Evolutionary conservation across 2,888 invertebrate species (phyloP), one percentile per base, ranked within the genome.

Genomic region (Dastarcus helophoroides): DNA sequence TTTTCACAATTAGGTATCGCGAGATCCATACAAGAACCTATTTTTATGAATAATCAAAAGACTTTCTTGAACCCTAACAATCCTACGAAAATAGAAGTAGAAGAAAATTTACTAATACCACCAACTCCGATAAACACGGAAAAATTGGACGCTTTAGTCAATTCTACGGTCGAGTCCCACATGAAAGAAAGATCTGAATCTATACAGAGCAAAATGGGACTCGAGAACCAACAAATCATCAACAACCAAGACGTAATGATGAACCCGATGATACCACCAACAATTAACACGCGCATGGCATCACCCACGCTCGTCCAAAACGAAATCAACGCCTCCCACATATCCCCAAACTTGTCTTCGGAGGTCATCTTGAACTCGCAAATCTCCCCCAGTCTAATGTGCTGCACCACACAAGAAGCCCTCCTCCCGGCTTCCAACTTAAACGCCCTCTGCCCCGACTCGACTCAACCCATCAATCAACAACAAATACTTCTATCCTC

Each of bases 351-450:
- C 47, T 56, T 68, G 6, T 60, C 69, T 1, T 62, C 72, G 1
- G 75, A 76, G 38, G 69, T 70, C 11, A 76, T 77, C 36, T 62
- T 77, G 40, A 73, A 65, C 58, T 63, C 72, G 4, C 67, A 69
- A 31, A 65, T 76, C 33, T 71, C 76, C 1, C 75, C 76, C 1
- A 68, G 68, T 40, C 57, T 76, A 54, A 67, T 78, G 51, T 71
- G 70, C 36, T 27, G 22, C 11, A 27, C 30, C 15, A 28, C 40
- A n/a, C 14, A 10, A n/a, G 24, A 14, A 22, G 23, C 22, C 14
- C 21, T 36, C 15, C 4, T 29, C 5, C 29, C 31, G 10, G 11
- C 39, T 6, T 15, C 14, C 11, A 32, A 31, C 10, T 25, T 29
- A 21, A 33, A 13, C 13, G 26, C 25, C 23, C 29, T 26, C n/a